These are phyloP conservation scores for Neogobius melanostomus DNA, from an alignment of 2,113 vertebrate species.

Conservation along the genomic window DNA sequence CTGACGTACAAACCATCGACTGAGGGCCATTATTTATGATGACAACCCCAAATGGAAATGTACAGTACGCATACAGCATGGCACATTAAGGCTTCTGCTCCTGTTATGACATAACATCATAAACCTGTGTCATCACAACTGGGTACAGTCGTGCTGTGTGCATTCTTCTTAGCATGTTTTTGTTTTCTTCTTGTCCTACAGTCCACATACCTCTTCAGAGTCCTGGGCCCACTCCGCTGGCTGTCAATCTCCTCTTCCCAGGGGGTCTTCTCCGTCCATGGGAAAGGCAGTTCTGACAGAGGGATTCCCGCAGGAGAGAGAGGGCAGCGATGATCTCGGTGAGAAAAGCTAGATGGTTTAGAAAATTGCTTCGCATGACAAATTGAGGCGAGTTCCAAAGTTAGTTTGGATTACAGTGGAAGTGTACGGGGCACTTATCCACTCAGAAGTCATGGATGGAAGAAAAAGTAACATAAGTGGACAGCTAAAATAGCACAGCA, in stretches of 20 bases:
- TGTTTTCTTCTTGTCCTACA: slow-evolving; percentile 45
- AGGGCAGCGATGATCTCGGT: slow-evolving; percentile 22
- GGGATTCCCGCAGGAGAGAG: slow-evolving; percentile 28
- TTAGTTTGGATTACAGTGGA: slow-evolving; percentile 5
- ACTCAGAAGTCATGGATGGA: not conserved
- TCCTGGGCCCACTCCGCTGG: slow-evolving; percentile 51
- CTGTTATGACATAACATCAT: not conserved
- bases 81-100: not conserved
- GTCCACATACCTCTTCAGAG: slow-evolving; percentile 57
- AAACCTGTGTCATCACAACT: slow-evolving; percentile 49
- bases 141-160: slow-evolving; percentile 40
- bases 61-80: too few species aligned
- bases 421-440: not conserved
- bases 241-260: slow-evolving; percentile 61
- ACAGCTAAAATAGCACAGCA: not conserved
- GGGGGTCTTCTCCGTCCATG: slow-evolving; percentile 63
- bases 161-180: slow-evolving; percentile 60
- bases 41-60: not conserved
- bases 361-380: slow-evolving; percentile 15
- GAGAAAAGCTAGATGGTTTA: slow-evolving; percentile 31
- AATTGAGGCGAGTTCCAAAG: slow-evolving; percentile 2
- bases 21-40: not conserved
- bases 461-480: not conserved
- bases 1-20: not conserved
- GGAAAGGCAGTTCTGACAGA: slow-evolving; percentile 65